Conservation (phyloP, 2,113 vertebrate species). For the Coturnix japonica region DNA sequence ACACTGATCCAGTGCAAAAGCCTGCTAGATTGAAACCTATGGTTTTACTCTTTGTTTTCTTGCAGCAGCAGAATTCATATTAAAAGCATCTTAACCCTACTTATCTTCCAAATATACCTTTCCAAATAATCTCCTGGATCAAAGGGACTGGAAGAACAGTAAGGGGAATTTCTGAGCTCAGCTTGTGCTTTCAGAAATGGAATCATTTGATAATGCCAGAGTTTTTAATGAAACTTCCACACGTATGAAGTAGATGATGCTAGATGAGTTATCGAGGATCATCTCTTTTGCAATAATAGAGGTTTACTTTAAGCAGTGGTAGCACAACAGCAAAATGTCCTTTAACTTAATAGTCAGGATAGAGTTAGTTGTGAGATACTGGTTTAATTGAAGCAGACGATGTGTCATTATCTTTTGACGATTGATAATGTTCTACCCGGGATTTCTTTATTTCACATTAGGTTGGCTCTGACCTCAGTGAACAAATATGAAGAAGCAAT, state of each 20-base stretch:
- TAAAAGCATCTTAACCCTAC: background rate
- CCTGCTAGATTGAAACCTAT: background rate
- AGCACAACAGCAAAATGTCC: background rate
- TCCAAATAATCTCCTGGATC: background rate
- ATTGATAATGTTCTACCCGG: background rate
- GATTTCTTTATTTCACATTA: constrained; percentile 66
- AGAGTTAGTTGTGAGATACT: background rate
- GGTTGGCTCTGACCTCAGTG: constrained; percentile 92
- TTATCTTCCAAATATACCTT: background rate
- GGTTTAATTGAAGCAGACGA: background rate
- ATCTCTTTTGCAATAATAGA: background rate
- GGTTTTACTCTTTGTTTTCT: background rate
- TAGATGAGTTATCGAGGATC: background rate
- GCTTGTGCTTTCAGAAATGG: background rate
- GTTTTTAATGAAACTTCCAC: background rate
- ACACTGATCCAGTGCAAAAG: background rate
- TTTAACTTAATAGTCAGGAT: background rate
- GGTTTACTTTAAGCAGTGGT: background rate
- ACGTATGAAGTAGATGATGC: background rate
- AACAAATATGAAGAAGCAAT: constrained; percentile 95
- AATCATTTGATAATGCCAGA: background rate
- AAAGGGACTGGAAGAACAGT: background rate
- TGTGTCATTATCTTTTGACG: background rate
- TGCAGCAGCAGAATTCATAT: background rate
- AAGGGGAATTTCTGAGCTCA: background rate